Conservation (phyloP, 2,797 vertebrate species). For the Mormyrops attenuatus region DNA sequence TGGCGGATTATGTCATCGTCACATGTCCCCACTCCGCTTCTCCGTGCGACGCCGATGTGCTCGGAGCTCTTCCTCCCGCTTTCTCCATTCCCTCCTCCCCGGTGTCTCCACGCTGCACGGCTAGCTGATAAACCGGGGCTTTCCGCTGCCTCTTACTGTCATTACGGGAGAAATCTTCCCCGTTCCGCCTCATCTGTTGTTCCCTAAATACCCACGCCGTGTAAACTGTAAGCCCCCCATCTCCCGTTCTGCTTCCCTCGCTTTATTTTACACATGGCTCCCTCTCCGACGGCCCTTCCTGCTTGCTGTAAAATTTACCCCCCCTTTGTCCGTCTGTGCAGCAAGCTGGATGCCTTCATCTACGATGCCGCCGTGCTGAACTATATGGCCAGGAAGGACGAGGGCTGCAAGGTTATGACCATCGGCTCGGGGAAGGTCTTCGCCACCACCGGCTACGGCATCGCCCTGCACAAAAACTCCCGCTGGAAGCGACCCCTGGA, state of each 20-base stretch:
- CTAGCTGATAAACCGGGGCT: not conserved
- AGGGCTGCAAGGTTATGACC: constrained; percentile 92
- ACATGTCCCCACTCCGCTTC: not conserved
- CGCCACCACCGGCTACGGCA: constrained; percentile 89
- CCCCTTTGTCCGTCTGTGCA: constrained; percentile 40
- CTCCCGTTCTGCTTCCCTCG: not conserved
- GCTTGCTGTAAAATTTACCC: constrained; percentile 35
- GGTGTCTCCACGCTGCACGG: constrained; percentile 22
- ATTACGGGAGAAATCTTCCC: constrained; percentile 21
- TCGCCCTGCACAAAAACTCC: constrained; percentile 89
- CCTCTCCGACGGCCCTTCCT: constrained; percentile 10
- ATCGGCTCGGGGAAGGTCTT: constrained; percentile 92
- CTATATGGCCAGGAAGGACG: constrained; percentile 92
- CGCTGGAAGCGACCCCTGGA: constrained; percentile 89
- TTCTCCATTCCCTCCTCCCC: constrained; percentile 35
- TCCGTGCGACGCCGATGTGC: not conserved
- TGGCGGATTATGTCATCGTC: constrained; percentile 21
- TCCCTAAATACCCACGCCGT: not conserved
- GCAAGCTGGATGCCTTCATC: constrained; percentile 91
- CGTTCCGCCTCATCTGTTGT: not conserved
- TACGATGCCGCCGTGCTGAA: constrained; percentile 89
- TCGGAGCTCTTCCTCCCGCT: constrained; percentile 5
- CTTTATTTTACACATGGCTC: not conserved
- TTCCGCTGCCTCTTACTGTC: constrained; percentile 20
- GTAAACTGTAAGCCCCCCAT: not conserved